A percentile compares a stretch with the other conserved stretches of the same genome.
These are phyloP conservation scores for Drosophila conformis DNA, from an alignment of 2,888 invertebrate genomes.

Conservation along the genomic window DNA sequence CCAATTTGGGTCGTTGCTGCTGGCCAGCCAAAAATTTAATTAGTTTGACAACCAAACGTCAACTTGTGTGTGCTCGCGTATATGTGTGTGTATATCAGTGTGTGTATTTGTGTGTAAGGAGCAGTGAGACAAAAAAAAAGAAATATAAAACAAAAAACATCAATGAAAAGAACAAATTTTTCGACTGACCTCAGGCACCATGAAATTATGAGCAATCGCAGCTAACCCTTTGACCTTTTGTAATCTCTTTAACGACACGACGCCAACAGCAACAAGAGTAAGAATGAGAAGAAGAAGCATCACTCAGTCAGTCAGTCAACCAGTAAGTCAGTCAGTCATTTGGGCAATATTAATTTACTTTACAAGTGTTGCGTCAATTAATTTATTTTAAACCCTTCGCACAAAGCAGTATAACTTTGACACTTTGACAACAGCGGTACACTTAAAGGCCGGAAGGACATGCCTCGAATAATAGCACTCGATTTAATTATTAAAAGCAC, in stretches of 20 bases:
- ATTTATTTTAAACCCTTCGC: conserved; percentile 74
- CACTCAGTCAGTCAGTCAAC: conserved; percentile 1
- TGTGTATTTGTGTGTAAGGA: conserved; percentile 1
- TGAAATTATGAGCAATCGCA: conserved; percentile 76
- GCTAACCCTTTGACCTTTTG: conserved; percentile 74
- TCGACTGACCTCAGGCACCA: conserved; percentile 57
- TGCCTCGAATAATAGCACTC: conserved; percentile 14
- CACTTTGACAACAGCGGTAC: conserved; percentile 68
- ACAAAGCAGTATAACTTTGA: conserved; percentile 71
- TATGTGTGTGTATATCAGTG: conserved; percentile 10
- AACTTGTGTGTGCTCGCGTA: conserved; percentile 21
- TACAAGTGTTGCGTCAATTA: conserved; percentile 75
- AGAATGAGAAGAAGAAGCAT: neutral
- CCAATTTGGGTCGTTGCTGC: conserved; percentile 67
- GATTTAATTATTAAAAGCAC: conserved; percentile 48
- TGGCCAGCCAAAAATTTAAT: conserved; percentile 74
- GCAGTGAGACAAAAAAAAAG: conserved; percentile 6
- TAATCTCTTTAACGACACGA: conserved; percentile 66
- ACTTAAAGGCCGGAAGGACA: conserved; percentile 37
- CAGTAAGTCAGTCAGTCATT: conserved; percentile 17
- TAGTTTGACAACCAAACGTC: conserved; percentile 77
- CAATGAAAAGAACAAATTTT: conserved; percentile 29
- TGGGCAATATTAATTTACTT: conserved; percentile 72
- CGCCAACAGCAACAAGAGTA: conserved; percentile 34
- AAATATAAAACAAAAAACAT: conserved; percentile 22